Evolutionary conservation across 2,113 vertebrate species (phyloP).

Genomic region (Leptobrachium ailaonicum): DNA sequence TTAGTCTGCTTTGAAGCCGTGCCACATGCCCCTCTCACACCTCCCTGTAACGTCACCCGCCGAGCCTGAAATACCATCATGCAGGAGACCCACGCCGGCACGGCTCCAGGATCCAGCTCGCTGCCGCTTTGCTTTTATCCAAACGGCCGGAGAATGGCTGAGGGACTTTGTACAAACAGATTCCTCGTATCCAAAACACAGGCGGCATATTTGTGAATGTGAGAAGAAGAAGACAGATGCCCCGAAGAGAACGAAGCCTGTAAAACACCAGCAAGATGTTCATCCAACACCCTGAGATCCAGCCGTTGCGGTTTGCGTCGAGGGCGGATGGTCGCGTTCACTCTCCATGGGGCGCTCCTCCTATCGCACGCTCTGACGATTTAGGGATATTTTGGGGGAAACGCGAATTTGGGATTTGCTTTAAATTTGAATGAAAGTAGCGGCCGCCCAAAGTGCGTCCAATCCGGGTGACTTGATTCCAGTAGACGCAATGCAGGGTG

Average conservation of each 20-base stretch:
- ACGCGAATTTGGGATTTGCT: too few species aligned
- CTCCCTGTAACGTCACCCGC: conserved; percentile 33
- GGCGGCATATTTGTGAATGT: conserved; percentile 42
- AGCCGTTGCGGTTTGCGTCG: too few species aligned
- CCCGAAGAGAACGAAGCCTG: conserved; percentile 13
- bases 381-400: too few species aligned
- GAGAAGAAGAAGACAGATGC: conserved; percentile 17
- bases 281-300: background rate
- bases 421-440: too few species aligned
- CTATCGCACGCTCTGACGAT: too few species aligned
- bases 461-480: too few species aligned
- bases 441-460: too few species aligned
- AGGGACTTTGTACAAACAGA: conserved; percentile 41
- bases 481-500: too few species aligned
- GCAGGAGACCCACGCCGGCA: conserved; percentile 52
- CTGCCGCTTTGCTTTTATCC: conserved; percentile 52
- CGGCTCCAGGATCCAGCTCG: conserved; percentile 59
- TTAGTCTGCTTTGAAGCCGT: conserved; percentile 52
- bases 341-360: too few species aligned
- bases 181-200: conserved; percentile 48
- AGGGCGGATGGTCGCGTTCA: too few species aligned
- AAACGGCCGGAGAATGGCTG: conserved; percentile 52
- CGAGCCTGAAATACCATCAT: conserved; percentile 52
- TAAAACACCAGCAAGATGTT: conserved; percentile 18
- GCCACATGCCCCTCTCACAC: conserved; percentile 27